These are phyloP conservation scores for Schizaphis graminum DNA, from an alignment of 2,888 invertebrate genomes.

Conservation along the genomic window DNA sequence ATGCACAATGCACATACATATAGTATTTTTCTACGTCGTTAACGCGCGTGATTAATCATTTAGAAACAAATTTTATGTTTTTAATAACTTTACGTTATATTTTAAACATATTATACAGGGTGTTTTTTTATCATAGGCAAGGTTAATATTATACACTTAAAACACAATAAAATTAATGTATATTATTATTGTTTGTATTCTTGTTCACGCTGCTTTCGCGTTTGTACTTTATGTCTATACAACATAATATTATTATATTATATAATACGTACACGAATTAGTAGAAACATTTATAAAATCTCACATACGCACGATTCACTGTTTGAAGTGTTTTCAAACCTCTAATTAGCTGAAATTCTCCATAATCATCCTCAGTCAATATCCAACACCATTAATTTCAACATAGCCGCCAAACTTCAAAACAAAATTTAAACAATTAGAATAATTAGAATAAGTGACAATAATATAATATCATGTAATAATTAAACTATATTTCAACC, in stretches of 20 bases:
- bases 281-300: neutral
- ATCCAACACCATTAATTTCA: no score
- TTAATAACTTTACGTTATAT: neutral
- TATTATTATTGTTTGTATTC: neutral
- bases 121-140: neutral
- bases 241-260: neutral
- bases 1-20: neutral
- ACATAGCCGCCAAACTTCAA: no score
- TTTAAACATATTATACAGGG: neutral
- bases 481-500: no score
- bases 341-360: neutral
- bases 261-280: no score
- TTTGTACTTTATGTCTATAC: neutral
- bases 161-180: neutral
- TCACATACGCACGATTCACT: neutral
- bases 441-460: no score
- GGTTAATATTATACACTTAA: neutral
- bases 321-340: neutral
- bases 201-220: neutral
- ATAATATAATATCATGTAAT: no score
- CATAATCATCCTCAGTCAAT: no score
- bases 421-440: no score
- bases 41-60: conserved; percentile 13
- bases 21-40: neutral
- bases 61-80: neutral